Base-by-base conservation (phyloP, 2,797 vertebrate species). In the Squalus acanthias region DNA sequence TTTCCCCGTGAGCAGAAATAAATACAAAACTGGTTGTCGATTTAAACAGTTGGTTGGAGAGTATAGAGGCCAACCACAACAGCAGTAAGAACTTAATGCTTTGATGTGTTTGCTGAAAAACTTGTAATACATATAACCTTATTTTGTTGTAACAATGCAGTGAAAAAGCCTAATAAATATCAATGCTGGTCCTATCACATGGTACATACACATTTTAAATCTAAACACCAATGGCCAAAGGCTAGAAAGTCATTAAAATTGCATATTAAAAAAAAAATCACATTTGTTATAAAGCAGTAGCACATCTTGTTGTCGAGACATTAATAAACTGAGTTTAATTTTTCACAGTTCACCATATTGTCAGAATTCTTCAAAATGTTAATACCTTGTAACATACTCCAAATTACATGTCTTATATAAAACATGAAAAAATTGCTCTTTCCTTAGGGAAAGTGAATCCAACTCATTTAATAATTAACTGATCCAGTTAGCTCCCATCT, bases 141-240 rank as follows among this genome's bases (percentile, higher is more conserved):
- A 46, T 69, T 46, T 65, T 46, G 17, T 69, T 63, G 20, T 93
- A 67, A 67, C 65, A 3, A 67, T 26, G n/a, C 91, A 93, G 91
- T 67, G 63, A 93, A 93, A 93, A 93, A 93, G n/a, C 39, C 65
- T 24, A 46, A 93, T 50, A 93, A 93, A 93, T 69, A 93, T 69
- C 8, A 22, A 63, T 46, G n/a, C 7, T 69, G 20, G 3, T 69
- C 20, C 17, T 24, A 92, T 82, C 6, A 67, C 7, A 69, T 26
- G 39, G 65, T 46, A 26, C 2, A 46, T 29, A 24, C 4, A 93
- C 17, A 46, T 69, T 93, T 69, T 92, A 92, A 89, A 89, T 89
- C 8, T 29, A 53, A 91, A 63, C 13, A 33, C 26, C 15, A 91
- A 33, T 22, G 65, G 63, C 63, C 91, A 24, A 17, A 92, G 89